These are phyloP conservation scores for Dallia pectoralis DNA, from an alignment of 2,797 vertebrate genomes.

Conservation along the genomic window DNA sequence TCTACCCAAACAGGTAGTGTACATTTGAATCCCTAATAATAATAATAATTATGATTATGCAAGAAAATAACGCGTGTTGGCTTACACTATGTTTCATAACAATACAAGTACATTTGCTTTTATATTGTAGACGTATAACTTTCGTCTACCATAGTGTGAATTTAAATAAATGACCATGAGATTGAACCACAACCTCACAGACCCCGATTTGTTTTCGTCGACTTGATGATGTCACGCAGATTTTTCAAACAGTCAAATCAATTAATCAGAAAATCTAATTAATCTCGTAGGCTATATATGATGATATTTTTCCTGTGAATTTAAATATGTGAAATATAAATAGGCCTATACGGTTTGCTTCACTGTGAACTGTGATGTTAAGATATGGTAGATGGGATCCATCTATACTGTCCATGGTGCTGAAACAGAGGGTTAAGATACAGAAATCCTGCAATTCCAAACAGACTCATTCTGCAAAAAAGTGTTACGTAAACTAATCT, in stretches of 20 bases:
- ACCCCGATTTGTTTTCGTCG: too few species aligned
- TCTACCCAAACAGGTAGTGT: conserved; percentile 7
- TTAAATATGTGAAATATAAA: neutral
- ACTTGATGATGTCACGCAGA: neutral
- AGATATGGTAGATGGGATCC: conserved; percentile 7
- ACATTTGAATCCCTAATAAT: too few species aligned
- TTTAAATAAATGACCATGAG: neutral
- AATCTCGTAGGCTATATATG: too few species aligned
- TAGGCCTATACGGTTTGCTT: neutral
- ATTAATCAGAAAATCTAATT: neutral
- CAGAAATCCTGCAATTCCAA: conserved; percentile 9
- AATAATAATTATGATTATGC: neutral
- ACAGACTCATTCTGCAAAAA: neutral
- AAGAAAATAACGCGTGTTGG: neutral
- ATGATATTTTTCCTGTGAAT: neutral
- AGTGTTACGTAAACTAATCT: neutral
- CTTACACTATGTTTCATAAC: neutral
- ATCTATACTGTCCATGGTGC: conserved; percentile 72
- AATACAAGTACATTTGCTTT: neutral
- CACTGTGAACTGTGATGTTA: neutral
- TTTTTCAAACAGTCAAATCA: neutral
- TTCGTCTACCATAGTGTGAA: neutral
- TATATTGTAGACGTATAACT: neutral
- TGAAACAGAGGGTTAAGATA: conserved; percentile 50
- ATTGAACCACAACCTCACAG: neutral